phyloP scores from a whole-genome alignment of 2,113 vertebrate species.

The Peromyscus leucopus region DNA sequence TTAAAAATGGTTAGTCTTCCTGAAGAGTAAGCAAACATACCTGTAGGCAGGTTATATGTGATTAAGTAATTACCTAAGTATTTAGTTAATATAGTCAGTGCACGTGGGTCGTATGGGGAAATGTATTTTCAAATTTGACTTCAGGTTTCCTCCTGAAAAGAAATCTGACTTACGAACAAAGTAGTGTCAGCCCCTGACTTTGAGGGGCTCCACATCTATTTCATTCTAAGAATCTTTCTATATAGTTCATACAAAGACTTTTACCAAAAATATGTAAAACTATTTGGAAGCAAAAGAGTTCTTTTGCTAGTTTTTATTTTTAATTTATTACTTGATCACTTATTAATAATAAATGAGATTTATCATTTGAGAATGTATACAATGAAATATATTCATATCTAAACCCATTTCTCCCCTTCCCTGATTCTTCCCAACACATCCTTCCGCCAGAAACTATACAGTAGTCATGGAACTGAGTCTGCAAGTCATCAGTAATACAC shows the following conservation, averaged over 20 bases:
- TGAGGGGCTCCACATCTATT: not conserved
- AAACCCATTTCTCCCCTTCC: too few species aligned
- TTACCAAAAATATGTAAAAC: not conserved
- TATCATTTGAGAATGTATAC: not conserved
- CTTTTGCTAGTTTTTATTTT: not conserved
- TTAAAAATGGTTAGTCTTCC: not conserved
- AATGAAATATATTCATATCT: not conserved
- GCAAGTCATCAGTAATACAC: not conserved
- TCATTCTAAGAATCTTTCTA: not conserved
- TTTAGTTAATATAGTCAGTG: not conserved
- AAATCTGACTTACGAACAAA: not conserved
- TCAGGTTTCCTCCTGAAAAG: not conserved
- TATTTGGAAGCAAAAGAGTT: not conserved
- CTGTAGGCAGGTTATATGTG: not conserved
- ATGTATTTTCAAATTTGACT: not conserved
- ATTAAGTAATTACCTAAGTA: not conserved
- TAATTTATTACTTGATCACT: not conserved
- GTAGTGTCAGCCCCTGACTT: not conserved
- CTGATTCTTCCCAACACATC: not conserved
- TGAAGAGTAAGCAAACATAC: not conserved
- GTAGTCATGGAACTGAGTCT: not conserved
- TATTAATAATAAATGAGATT: not conserved
- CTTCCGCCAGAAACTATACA: not conserved
- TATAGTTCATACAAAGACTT: not conserved
- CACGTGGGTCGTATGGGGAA: not conserved